Base-by-base conservation (phyloP, 2,113 vertebrate genomes). In the Tringa solitaria region DNA sequence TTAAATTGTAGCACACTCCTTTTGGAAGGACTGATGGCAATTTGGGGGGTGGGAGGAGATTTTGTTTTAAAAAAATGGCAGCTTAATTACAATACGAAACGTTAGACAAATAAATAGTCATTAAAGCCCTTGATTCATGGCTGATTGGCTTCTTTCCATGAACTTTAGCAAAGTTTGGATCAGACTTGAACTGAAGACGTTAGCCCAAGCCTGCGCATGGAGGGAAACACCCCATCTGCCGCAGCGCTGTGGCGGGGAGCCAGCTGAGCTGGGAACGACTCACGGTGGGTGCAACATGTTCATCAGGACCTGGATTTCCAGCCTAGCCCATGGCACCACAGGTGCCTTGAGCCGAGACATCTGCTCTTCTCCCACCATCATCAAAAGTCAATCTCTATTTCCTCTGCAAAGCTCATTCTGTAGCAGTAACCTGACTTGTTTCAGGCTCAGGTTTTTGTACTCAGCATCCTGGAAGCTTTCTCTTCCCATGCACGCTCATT, bases 101-200 rank as follows among this genome's bases (percentile, higher is more conserved):
- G 13, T 89, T 92, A 96, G 70, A 79, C 77, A 95, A 96, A 94
- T 87, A 96, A 95, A 93, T 37, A 79, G 76, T 75, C 51, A 91
- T 93, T 95, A 89, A 89, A 73, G 35, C 45, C 45, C 37, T 87
- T 84, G 80, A 95, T 76, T 59, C 64, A 56, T 35, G 48, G 43
- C 43, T 76, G 61, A 78, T 41, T 85, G 85, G 57, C 90, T 76
- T 63, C 79, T 84, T 81, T 85, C 85, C 73, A 85, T 12, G 6
- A 86, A 81, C 70, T 96, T 94, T 4, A 64, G 50, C 30, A 35
- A 89, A 87, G 79, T 75, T 84, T 77, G 64, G 46, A 89, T 89
- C 84, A 87, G 82, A 69, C 26, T 50, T 57, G n/a, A 60, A 8
- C 35, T 48, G 74, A 76, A 91, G 87, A 37, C 23, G 10, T 43